These are phyloP conservation scores for Patiria miniata DNA, from an alignment of 35 echinoderm and acorn worm genomes.

Conservation along the genomic window DNA sequence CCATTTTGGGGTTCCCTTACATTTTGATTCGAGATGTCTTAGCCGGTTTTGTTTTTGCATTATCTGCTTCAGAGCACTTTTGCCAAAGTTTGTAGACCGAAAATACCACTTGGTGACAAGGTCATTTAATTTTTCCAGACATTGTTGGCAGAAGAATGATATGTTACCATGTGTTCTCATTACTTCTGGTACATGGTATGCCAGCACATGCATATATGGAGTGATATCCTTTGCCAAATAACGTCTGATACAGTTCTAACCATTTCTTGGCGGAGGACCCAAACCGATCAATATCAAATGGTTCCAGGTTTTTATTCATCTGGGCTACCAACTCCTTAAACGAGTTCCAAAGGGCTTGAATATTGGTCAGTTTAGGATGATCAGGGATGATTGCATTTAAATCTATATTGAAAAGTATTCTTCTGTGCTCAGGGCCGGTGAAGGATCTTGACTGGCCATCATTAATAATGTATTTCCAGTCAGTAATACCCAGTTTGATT, in stretches of 20 bases:
- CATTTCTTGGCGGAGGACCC: slow-evolving; percentile 42
- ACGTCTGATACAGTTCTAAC: slow-evolving; percentile 35
- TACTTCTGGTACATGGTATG: slow-evolving; percentile 60
- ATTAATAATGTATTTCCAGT: slow-evolving; percentile 42
- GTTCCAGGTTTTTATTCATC: neutral
- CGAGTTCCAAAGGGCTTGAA: slow-evolving; percentile 22
- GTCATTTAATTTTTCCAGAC: slow-evolving; percentile 69
- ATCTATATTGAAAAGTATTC: slow-evolving; percentile 29
- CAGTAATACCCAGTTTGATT: slow-evolving; percentile 20
- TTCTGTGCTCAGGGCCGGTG: slow-evolving; percentile 52
- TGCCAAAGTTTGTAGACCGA: slow-evolving; percentile 28
- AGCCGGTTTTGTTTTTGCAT: slow-evolving; percentile 54
- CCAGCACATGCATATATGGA: slow-evolving; percentile 77
- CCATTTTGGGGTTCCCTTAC: neutral
- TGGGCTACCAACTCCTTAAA: slow-evolving; percentile 27
- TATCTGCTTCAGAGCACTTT: slow-evolving; percentile 46
- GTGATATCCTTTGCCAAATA: slow-evolving; percentile 79
- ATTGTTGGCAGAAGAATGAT: slow-evolving; percentile 61
- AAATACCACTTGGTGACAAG: slow-evolving; percentile 51
- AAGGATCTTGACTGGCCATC: slow-evolving; percentile 58
- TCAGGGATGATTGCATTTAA: slow-evolving; percentile 36
- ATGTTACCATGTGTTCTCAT: slow-evolving; percentile 59
- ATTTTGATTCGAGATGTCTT: slow-evolving; percentile 20
- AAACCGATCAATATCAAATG: slow-evolving; percentile 24
- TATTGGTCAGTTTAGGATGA: slow-evolving; percentile 38